Evolutionary conservation across 2,113 vertebrate genomes (phyloP).

Genomic region (Fulica atra): DNA sequence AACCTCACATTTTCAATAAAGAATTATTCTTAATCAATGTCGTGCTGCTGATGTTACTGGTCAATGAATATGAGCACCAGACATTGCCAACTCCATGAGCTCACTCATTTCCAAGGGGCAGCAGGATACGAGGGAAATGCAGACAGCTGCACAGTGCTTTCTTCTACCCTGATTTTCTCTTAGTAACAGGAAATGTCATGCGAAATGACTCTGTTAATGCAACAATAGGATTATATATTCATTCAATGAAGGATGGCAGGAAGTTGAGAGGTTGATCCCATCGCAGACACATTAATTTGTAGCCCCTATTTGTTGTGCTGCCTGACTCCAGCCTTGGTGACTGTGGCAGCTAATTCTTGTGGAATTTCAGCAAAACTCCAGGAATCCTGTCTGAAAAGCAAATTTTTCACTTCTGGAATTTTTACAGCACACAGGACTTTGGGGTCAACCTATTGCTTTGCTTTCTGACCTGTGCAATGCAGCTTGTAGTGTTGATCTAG

Average conservation of each 20-base stretch:
- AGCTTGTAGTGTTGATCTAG: not conserved
- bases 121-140: not conserved
- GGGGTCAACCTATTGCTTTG: not conserved
- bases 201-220: not conserved
- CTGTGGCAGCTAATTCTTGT: not conserved
- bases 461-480: not conserved
- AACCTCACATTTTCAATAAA: not conserved
- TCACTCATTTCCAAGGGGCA: not conserved
- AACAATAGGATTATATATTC: not conserved
- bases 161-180: not conserved
- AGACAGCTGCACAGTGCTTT: not conserved
- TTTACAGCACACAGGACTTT: not conserved
- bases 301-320: not conserved
- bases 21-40: not conserved
- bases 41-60: accelerated
- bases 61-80: accelerated
- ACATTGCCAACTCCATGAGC: not conserved
- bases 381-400: not conserved
- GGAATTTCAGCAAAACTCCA: not conserved
- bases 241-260: not conserved
- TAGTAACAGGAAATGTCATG: not conserved
- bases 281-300: not conserved
- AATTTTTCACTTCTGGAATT: not conserved
- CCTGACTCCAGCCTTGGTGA: not conserved
- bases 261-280: not conserved